Base-by-base conservation (phyloP, 2,888 invertebrate species). In the Cataglyphis cursor region DNA sequence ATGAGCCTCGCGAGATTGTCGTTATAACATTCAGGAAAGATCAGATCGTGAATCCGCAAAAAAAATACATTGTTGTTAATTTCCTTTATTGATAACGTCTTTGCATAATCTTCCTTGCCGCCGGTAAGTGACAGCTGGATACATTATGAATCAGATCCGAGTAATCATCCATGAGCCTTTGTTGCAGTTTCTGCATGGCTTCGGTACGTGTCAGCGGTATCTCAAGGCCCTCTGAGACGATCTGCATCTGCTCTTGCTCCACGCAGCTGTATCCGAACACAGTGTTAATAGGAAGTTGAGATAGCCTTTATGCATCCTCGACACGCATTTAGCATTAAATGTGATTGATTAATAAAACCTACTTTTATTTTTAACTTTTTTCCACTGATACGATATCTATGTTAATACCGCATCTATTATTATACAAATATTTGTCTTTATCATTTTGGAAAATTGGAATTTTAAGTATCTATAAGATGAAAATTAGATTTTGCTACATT, bases 111-210 rank as follows among this genome's bases (percentile, higher is more conserved):
- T 95, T 95, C 87, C 95, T 94, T 10, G 96, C 95, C 74, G 95
- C 95, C n/a, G 96, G 96, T 82, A 96, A 93, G 89, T 95, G 95
- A 87, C 96, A 96, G 6, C 93, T 95, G 31, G 96, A 96, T 28
- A 96, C 95, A 86, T 95, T 96, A 87, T 96, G 96, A 80, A 96
- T 88, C 38, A 95, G 92, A 31, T 95, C 95, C 3, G 93, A 84
- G 28, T 93, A 93, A 66, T 95, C 95, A 38, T 95, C 94, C 70
- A 90, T 76, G 38, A 95, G 89, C 48, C 94, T 92, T 44, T 84
- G 82, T n/a, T 89, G 83, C 51, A 96, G 87, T 86, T 94, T 95
- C 24, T 91, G 86, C 78, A 91, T 92, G n/a, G 94, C 95, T 85
- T 95, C 94, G 8, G 91, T 89, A 78, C 93, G 93, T 3, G 93